Conservation (phyloP, 2,888 invertebrate genomes). For the Pheosia gnoma region DNA sequence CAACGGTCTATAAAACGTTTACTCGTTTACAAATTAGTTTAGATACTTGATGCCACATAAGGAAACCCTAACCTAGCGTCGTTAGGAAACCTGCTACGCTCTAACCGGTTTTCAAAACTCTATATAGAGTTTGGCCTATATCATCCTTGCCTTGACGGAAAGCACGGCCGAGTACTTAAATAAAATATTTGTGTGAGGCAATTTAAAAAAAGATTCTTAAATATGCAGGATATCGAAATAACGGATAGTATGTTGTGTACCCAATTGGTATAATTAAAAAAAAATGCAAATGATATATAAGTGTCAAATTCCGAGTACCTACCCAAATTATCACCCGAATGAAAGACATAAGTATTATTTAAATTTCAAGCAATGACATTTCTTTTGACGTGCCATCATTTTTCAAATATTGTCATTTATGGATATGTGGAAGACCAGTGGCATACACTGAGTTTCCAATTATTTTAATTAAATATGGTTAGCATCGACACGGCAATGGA, state of each 20-base stretch:
- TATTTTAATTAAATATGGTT: slow-evolving; percentile 14
- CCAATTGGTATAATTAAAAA: too few species aligned
- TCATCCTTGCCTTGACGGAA: too few species aligned
- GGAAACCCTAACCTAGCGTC: neutral
- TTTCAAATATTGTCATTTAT: neutral
- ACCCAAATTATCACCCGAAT: too few species aligned
- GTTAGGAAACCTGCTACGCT: neutral
- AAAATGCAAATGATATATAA: too few species aligned
- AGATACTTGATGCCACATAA: neutral
- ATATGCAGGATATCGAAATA: too few species aligned
- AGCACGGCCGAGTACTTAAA: too few species aligned
- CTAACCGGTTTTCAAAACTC: neutral
- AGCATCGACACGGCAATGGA: neutral
- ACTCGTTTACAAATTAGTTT: slow-evolving; percentile 3
- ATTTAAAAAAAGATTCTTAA: too few species aligned
- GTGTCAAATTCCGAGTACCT: neutral
- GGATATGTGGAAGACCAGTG: neutral
- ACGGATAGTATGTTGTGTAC: too few species aligned
- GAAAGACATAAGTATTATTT: neutral
- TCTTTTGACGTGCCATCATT: neutral
- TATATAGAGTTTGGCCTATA: neutral
- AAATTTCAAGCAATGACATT: neutral
- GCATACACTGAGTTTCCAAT: neutral
- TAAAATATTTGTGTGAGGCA: too few species aligned
- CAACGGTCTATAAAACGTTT: slow-evolving; percentile 27